Evolutionary conservation across 2,113 vertebrate species (phyloP).

Genomic region (Micronycteris hirsuta): DNA sequence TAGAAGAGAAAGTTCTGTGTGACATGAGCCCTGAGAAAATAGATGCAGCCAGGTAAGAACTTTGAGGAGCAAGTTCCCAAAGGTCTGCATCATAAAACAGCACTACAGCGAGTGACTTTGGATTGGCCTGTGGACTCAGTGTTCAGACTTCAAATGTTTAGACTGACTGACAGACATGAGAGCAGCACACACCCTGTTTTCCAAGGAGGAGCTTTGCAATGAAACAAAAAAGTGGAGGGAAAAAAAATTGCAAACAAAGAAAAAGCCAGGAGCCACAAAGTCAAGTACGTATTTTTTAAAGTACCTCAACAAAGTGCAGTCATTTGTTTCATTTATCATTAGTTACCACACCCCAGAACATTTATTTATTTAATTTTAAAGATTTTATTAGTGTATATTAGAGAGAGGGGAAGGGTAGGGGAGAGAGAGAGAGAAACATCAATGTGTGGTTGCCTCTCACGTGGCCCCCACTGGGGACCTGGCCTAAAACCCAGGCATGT

Average conservation of each 20-base stretch:
- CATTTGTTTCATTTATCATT: neutral
- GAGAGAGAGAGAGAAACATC: no score
- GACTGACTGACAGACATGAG: neutral
- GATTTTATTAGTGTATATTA: no score
- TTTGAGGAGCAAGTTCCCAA: constrained; percentile 12
- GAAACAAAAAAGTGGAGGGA: neutral
- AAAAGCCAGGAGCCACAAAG: neutral
- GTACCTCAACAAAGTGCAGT: neutral
- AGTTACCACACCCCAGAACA: neutral
- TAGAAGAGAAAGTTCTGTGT: neutral
- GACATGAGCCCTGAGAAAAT: neutral
- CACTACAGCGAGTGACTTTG: neutral
- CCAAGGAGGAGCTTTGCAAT: neutral
- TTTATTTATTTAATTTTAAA: neutral
- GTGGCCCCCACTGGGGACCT: no score
- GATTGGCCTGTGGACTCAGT: neutral
- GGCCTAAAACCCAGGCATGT: no score
- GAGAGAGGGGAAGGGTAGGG: no score
- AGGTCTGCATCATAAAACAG: neutral
- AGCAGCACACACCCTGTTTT: neutral
- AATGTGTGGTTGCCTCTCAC: no score
- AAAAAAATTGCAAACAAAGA: neutral
- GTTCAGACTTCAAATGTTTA: neutral
- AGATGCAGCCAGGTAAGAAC: neutral
- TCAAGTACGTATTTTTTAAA: neutral